A percentile compares a stretch with the other conserved stretches of the same genome.
These are phyloP conservation scores for Lepus europaeus DNA, from an alignment of 2,113 vertebrate genomes.

Conservation along the genomic window DNA sequence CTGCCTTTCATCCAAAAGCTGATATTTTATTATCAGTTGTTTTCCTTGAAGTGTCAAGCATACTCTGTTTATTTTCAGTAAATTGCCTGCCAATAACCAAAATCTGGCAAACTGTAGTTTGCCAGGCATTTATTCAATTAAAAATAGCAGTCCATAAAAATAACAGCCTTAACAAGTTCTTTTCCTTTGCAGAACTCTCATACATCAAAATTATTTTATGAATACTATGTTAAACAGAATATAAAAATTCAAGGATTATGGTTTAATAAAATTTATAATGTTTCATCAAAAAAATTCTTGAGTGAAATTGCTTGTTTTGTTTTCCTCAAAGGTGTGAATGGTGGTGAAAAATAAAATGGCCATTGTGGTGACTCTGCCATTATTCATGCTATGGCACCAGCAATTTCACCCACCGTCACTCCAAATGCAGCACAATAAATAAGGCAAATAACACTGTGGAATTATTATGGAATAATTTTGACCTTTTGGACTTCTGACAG, in stretches of 20 bases:
- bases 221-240: background rate
- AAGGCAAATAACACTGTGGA: background rate
- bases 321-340: background rate
- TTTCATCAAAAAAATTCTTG: background rate
- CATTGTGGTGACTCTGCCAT: background rate
- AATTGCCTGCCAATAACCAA: background rate
- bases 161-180: background rate
- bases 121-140: background rate
- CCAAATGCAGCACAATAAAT: background rate
- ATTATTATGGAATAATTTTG: background rate
- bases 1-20: constrained; percentile 11
- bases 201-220: background rate
- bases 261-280: constrained; percentile 30
- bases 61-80: constrained; percentile 55
- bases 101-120: constrained; percentile 1
- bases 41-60: constrained; percentile 37
- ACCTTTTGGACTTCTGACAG: background rate
- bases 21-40: background rate
- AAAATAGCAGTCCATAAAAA: background rate
- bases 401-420: background rate
- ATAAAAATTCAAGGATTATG: background rate
- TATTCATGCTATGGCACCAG: background rate
- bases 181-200: background rate
- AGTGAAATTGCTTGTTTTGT: background rate
- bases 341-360: background rate